phyloP scores from a whole-genome alignment of 2,888 invertebrate species.

The Oscheius onirici region DNA sequence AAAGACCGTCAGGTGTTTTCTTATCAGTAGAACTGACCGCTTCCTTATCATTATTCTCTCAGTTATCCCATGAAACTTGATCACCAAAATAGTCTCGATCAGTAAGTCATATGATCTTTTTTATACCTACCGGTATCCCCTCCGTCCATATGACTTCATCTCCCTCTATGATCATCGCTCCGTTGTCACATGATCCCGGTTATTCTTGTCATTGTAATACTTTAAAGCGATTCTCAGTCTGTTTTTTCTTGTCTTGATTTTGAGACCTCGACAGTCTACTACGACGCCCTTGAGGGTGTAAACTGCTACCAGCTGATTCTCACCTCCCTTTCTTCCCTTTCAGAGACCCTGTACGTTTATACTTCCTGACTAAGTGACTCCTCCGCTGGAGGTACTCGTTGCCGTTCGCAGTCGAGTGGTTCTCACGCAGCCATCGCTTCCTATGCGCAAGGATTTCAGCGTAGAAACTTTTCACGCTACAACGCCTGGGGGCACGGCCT shows the following conservation, averaged over 20 bases:
- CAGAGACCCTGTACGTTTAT: background rate
- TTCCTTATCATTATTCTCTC: slow-evolving; percentile 7
- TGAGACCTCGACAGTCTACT: too few relatives aligned
- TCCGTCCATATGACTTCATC: too few relatives aligned
- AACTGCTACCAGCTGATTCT: slow-evolving; percentile 6
- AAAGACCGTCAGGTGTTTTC: slow-evolving; percentile 19
- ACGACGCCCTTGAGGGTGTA: background rate
- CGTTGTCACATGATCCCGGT: too few relatives aligned
- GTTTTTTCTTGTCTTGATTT: too few relatives aligned
- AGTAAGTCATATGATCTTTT: too few relatives aligned
- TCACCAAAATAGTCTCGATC: too few relatives aligned
- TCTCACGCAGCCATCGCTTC: slow-evolving; percentile 32
- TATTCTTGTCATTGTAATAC: too few relatives aligned
- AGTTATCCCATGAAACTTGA: too few relatives aligned
- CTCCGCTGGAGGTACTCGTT: slow-evolving; percentile 24
- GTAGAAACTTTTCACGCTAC: slow-evolving; percentile 25
- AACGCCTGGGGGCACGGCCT: slow-evolving; percentile 20
- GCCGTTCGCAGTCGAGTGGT: slow-evolving; percentile 34
- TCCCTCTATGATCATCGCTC: too few relatives aligned
- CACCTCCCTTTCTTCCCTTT: background rate
- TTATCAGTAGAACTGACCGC: slow-evolving; percentile 14
- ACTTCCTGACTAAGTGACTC: slow-evolving; percentile 1
- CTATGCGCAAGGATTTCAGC: slow-evolving; percentile 30
- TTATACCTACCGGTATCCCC: too few relatives aligned
- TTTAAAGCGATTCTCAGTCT: too few relatives aligned